Conservation (phyloP, 2,113 vertebrate species). For the Xerus inauris region DNA sequence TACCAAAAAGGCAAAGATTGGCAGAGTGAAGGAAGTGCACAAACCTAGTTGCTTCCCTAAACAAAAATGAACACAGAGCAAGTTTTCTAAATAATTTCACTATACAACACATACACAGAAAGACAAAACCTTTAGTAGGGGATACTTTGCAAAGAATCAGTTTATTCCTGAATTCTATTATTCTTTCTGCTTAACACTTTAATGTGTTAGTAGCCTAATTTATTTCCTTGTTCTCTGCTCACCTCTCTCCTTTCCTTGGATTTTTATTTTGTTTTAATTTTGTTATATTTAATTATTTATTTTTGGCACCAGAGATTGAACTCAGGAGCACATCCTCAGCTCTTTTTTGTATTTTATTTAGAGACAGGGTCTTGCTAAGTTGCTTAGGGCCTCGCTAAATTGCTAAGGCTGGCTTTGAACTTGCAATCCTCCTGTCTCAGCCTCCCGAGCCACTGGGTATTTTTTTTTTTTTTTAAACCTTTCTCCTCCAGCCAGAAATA, state of each 20-base stretch:
- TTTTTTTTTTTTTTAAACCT: background rate
- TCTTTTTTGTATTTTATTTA: too few species aligned
- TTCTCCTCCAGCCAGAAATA: background rate
- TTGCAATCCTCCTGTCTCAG: too few species aligned
- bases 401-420: too few species aligned
- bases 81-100: constrained; percentile 18
- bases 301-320: too few species aligned
- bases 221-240: constrained; percentile 49
- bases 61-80: background rate
- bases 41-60: background rate
- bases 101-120: background rate
- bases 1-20: background rate
- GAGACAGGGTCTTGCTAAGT: too few species aligned
- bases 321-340: too few species aligned
- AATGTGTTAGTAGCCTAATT: background rate
- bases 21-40: background rate
- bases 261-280: background rate
- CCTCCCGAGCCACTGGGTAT: too few species aligned
- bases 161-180: constrained; percentile 15
- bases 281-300: too few species aligned
- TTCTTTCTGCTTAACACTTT: constrained; percentile 30
- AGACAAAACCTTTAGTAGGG: background rate
- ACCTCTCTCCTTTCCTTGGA: background rate
- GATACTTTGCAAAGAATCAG: constrained; percentile 14
- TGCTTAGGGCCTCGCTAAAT: too few species aligned